Percentiles rank a stretch among this genome's conserved stretches.
phyloP scores from a whole-genome alignment of 2,888 invertebrate species.

The Nemotelus nigrinus region DNA sequence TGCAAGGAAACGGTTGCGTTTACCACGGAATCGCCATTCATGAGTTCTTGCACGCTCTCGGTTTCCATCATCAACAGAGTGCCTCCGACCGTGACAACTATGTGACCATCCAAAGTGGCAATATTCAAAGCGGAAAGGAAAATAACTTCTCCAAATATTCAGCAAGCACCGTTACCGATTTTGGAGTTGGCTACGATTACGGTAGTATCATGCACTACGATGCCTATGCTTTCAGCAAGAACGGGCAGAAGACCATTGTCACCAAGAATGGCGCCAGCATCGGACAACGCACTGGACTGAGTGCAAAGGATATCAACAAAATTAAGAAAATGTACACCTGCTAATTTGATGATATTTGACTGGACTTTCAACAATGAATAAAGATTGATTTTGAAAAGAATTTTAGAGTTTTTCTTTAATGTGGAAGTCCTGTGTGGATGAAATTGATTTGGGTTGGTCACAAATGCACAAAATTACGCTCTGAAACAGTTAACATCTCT shows the following conservation, averaged over 20 bases:
- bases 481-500: no score
- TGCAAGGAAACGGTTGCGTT: slow-evolving; percentile 65
- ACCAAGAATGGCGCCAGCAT: slow-evolving; percentile 66
- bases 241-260: slow-evolving; percentile 70
- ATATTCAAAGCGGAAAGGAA: slow-evolving; percentile 68
- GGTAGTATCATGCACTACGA: slow-evolving; percentile 74
- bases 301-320: slow-evolving; percentile 73
- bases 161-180: slow-evolving; percentile 68
- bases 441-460: no score
- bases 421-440: no score
- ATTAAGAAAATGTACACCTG: slow-evolving; percentile 72
- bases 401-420: no score
- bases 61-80: slow-evolving; percentile 82
- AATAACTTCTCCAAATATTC: slow-evolving; percentile 69
- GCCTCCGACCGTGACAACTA: slow-evolving; percentile 75
- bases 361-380: no score
- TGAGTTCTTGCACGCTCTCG: slow-evolving; percentile 77
- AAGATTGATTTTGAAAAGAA: no score
- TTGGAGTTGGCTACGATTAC: slow-evolving; percentile 72
- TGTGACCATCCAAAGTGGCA: slow-evolving; percentile 73
- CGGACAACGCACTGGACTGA: slow-evolving; percentile 76
- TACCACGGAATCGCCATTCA: slow-evolving; percentile 72
- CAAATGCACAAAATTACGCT: no score
- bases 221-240: slow-evolving; percentile 70
- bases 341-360: neutral